Percentiles rank a stretch among this genome's conserved stretches.
phyloP scores from a whole-genome alignment of 2,888 invertebrate species.

The Agrilus mali region DNA sequence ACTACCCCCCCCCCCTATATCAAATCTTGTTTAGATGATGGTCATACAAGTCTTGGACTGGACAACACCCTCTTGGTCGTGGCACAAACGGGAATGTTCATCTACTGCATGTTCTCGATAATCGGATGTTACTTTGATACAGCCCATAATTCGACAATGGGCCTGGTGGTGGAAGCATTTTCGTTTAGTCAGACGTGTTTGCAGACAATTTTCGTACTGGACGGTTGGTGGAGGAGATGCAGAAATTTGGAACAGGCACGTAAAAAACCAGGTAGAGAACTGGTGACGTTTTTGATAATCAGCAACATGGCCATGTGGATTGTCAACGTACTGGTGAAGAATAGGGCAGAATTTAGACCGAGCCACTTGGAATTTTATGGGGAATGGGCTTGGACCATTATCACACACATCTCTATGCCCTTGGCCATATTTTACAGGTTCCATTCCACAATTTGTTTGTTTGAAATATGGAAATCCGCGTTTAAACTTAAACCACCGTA shows the following conservation, averaged over 20 bases:
- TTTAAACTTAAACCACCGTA: constrained; percentile 54
- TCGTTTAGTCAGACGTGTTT: constrained; percentile 67
- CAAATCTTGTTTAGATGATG: constrained; percentile 11
- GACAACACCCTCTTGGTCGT: constrained; percentile 74
- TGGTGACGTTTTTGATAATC: constrained; percentile 70
- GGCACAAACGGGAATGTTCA: constrained; percentile 79
- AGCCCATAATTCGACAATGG: constrained; percentile 32
- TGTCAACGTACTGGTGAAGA: constrained; percentile 74
- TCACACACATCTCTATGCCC: constrained; percentile 81
- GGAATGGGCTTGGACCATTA: constrained; percentile 83
- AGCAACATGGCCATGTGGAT: constrained; percentile 80
- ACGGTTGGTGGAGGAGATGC: constrained; percentile 63
- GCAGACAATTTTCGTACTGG: constrained; percentile 68
- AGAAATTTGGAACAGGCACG: constrained; percentile 55
- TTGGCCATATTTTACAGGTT: constrained; percentile 82
- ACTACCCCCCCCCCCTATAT: no score
- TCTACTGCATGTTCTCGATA: constrained; percentile 78
- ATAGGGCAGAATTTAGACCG: constrained; percentile 69
- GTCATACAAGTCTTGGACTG: constrained; percentile 36
- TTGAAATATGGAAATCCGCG: constrained; percentile 84
- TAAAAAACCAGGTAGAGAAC: constrained; percentile 70
- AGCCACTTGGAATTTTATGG: constrained; percentile 74
- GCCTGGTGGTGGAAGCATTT: constrained; percentile 58
- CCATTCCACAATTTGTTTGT: constrained; percentile 83
- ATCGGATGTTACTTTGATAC: constrained; percentile 60